Conservation (phyloP, 2,113 vertebrate species). For the Charina bottae region DNA sequence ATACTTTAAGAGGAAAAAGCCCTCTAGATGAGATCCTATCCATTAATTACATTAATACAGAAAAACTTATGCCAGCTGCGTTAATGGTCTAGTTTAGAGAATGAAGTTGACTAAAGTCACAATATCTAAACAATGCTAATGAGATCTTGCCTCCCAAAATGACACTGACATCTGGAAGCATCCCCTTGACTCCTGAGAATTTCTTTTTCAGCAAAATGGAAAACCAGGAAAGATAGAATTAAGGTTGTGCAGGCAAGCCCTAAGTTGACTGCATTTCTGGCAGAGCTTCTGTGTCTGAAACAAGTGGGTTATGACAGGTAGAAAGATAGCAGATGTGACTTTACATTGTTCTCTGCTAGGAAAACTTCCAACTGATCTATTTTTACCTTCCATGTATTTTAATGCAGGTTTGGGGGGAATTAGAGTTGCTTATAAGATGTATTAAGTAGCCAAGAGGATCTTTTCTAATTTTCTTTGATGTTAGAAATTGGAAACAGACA, state of each 20-base stretch:
- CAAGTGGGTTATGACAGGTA: not conserved
- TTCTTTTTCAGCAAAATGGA: constrained; percentile 37
- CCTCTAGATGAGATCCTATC: constrained; percentile 58
- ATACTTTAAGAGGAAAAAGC: constrained; percentile 55
- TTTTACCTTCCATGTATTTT: not conserved
- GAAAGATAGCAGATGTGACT: not conserved
- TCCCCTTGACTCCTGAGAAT: not conserved
- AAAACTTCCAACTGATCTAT: not conserved
- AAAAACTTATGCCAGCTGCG: constrained; percentile 68
- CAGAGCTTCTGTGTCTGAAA: not conserved
- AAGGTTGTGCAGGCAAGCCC: not conserved
- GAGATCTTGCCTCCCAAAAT: constrained; percentile 24
- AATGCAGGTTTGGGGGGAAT: not conserved
- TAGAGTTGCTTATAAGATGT: not conserved
- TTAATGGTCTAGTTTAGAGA: constrained; percentile 57
- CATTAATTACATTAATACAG: constrained; percentile 70
- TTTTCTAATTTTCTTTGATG: not conserved
- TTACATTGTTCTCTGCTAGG: not conserved
- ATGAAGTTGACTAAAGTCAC: constrained; percentile 53
- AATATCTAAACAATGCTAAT: constrained; percentile 61
- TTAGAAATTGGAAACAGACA: not conserved
- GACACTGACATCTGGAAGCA: constrained; percentile 17
- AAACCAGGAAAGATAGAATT: not conserved
- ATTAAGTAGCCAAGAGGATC: not conserved
- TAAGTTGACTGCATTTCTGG: not conserved